Percentiles rank a stretch among this genome's conserved stretches.
These are phyloP conservation scores for Alligator sinensis DNA, from an alignment of 2,113 vertebrate genomes.

Conservation along the genomic window DNA sequence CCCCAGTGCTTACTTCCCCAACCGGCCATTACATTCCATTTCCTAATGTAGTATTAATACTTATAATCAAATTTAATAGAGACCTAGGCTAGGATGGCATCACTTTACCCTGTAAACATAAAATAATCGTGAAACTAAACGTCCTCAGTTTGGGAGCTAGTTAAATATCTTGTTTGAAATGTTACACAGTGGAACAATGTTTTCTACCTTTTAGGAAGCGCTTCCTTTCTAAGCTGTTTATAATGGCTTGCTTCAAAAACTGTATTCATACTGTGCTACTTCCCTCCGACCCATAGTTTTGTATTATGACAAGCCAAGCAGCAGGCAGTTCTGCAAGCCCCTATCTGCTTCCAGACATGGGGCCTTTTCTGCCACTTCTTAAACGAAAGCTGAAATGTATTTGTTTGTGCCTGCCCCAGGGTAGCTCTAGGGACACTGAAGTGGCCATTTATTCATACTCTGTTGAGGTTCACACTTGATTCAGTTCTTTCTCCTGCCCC, in stretches of 20 bases:
- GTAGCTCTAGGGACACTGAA: accelerated
- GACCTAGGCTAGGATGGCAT: accelerated
- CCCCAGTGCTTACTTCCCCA: accelerated
- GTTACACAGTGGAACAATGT: neutral
- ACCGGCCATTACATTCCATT: accelerated
- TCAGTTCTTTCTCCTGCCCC: neutral
- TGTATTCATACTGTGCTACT: accelerated
- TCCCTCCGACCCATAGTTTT: neutral
- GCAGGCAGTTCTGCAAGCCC: neutral
- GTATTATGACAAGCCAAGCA: neutral
- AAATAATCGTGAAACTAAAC: accelerated
- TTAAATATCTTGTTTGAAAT: accelerated
- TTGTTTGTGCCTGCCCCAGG: neutral
- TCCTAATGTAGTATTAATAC: neutral
- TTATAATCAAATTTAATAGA: neutral
- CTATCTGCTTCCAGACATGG: accelerated
- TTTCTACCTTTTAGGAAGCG: neutral
- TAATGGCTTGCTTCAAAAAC: neutral
- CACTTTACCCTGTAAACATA: accelerated
- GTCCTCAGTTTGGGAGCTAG: neutral
- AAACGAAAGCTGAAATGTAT: neutral
- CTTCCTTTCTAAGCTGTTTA: neutral
- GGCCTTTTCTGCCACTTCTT: accelerated
- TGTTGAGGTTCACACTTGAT: neutral
- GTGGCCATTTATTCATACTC: neutral